Evolutionary conservation across 2,888 invertebrate genomes (phyloP).

Genomic region (Drosophila flavopinicola): DNA sequence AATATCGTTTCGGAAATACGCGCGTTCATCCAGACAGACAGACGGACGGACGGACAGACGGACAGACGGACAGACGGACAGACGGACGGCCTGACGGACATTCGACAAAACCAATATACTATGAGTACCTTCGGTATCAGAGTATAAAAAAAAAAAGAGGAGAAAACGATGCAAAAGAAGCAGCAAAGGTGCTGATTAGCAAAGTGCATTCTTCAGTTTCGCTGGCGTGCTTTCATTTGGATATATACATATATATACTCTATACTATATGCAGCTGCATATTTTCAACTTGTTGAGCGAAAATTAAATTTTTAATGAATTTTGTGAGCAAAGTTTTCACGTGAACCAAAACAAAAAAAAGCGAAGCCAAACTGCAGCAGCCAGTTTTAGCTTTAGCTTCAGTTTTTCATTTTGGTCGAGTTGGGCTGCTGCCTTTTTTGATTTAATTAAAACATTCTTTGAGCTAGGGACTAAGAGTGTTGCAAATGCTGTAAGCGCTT

Average conservation of each 20-base stretch:
- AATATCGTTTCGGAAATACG: no score
- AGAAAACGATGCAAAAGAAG: background rate
- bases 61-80: no score
- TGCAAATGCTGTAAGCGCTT: slow-evolving; percentile 60
- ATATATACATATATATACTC: background rate
- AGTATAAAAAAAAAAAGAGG: no score
- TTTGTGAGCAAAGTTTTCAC: slow-evolving; percentile 64
- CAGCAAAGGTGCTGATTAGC: slow-evolving; percentile 60
- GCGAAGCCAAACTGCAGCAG: slow-evolving; percentile 10
- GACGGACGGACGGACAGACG: no score
- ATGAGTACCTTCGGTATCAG: no score
- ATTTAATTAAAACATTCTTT: slow-evolving; percentile 80
- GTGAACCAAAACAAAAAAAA: slow-evolving; percentile 22
- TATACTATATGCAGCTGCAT: slow-evolving; percentile 24
- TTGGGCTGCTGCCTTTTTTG: slow-evolving; percentile 53
- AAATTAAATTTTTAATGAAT: slow-evolving; percentile 79
- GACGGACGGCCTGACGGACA: no score
- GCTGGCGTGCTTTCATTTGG: slow-evolving; percentile 24
- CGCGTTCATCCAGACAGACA: no score
- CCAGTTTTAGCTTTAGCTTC: slow-evolving; percentile 26
- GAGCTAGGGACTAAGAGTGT: slow-evolving; percentile 52
- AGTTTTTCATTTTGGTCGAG: slow-evolving; percentile 17
- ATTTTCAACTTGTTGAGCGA: slow-evolving; percentile 71
- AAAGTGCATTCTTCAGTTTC: slow-evolving; percentile 61
- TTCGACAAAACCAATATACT: no score